Evolutionary conservation across 2,797 vertebrate species (phyloP), one percentile per base, ranked within the genome.

Genomic region (Clarias fuscus): DNA sequence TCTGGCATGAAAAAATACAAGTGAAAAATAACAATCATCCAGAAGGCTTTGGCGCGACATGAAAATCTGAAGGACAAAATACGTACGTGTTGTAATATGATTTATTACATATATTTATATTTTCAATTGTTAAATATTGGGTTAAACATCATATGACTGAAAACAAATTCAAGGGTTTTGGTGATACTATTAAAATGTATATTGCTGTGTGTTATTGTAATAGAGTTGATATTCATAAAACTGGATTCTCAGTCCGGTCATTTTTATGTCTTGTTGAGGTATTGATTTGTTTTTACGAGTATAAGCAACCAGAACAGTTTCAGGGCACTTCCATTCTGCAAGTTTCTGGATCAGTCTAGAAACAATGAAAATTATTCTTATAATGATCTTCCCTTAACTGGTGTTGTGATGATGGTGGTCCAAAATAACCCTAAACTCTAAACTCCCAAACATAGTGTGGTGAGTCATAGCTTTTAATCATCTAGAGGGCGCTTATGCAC

Each of bases 11-110:
- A 91, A 53, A 85, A 64, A 84, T 73, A 67, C 13, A 73, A 33
- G 27, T 79, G 33, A 61, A 61, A 78, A 24, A 24, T n/a, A 87
- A 85, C 87, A 88, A 89, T 88, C 84, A 86, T 86, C 59, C 70
- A 84, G 86, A 90, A 92, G 87, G 86, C 84, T 89, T 86, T 89
- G 88, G 86, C 76, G 43, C 4, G 56, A 62, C 20, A 24, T 79
- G 58, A 22, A 62, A 24, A 79, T 79, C 20, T 62, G 30, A 61
- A 56, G 59, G 53, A 61, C 13, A 4, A 40, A 62, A 79, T 59
- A 33, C 33, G 18, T 77, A 58, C 33, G 18, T 77, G 13, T n/a
- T 73, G 43, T 27, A 14, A 15, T 15, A 6, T 33, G 27, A 68
- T 27, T 33, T 33, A 72, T 24, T 13, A 13, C 11, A 24, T 22